Conservation (phyloP, 1,140 invertebrate genomes). For the Diachasmimorpha longicaudata region DNA sequence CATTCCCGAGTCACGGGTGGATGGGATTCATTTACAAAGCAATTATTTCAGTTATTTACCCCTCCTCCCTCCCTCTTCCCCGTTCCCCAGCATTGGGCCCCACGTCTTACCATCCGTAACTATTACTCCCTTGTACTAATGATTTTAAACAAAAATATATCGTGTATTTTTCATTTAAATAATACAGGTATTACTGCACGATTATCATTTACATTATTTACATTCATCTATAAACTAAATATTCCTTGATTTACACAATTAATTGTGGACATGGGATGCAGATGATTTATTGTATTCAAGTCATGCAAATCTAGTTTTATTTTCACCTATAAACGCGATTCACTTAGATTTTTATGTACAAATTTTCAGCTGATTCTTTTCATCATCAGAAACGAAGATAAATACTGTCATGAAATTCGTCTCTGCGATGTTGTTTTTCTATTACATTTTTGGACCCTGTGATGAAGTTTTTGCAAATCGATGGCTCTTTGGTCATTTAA, state of each 20-base stretch:
- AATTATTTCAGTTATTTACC: background rate
- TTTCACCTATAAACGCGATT: background rate
- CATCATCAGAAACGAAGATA: too few relatives aligned
- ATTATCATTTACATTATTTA: constrained; percentile 7
- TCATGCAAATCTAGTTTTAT: background rate
- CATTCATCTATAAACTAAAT: background rate
- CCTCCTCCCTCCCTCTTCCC: background rate
- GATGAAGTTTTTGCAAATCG: background rate
- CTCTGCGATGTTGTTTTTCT: background rate
- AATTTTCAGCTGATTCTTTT: background rate
- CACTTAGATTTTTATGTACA: background rate
- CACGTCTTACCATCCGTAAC: background rate
- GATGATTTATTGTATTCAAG: background rate
- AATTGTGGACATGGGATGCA: background rate
- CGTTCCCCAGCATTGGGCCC: too few relatives aligned
- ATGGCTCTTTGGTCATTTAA: background rate
- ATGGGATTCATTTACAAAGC: background rate
- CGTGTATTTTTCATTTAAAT: constrained; percentile 2
- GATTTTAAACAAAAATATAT: constrained; percentile 5
- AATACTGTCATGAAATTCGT: background rate
- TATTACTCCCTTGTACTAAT: background rate
- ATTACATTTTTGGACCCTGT: background rate
- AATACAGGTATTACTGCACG: background rate
- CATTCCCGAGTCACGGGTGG: background rate
- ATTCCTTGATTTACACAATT: constrained; percentile 1